Base-by-base conservation (phyloP, 2,797 vertebrate genomes). In the Enteromius thamalakanensis region DNA sequence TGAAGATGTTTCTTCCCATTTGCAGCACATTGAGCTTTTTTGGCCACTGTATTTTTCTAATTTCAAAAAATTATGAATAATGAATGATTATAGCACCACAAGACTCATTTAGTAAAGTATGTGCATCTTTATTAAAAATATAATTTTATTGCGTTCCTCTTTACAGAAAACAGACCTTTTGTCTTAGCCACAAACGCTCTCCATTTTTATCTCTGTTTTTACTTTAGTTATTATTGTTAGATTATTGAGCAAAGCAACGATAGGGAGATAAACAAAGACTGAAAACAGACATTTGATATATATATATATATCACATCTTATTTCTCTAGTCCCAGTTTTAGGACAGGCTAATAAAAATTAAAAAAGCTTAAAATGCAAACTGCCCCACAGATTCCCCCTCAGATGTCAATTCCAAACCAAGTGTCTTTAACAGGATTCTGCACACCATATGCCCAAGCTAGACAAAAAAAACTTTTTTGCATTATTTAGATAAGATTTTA, bases 371-470 rank as follows among this genome's bases (percentile, higher is more conserved):
- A 78, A 72, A 82, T 72, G 58, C 23, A 71, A 67, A 78, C 64
- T 58, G 78, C 21, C 7, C 0, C 32, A 71, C n/a, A 62, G 40
- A 70, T 77, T 77, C 26, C 37, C 42, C 45, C 2, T 49, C 19
- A 23, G 23, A 70, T 14, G 11, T 4, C 23, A 42, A 26, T 32
- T 64, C 17, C 1, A 55, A 11, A n/a, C 6, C n/a, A 68, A 10
- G 26, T 47, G 45, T 71, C 17, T 47, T 47, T 47, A 21, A 32
- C 76, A 34, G 37, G 81, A 60, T 83, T 83, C 14, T 78, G 15
- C 51, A 60, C 23, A 51, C 49, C 29, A 19, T 10, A 62, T 47
- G 74, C 14, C 32, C 29, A 45, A 21, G 29, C 29, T 32, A 32
- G 29, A 32, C 29, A 32, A 32, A 32, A 32, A 32, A 32, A 32